Conservation (phyloP, 53 echinoderm and acorn worm genomes). For the Holothuria leucospilota region DNA sequence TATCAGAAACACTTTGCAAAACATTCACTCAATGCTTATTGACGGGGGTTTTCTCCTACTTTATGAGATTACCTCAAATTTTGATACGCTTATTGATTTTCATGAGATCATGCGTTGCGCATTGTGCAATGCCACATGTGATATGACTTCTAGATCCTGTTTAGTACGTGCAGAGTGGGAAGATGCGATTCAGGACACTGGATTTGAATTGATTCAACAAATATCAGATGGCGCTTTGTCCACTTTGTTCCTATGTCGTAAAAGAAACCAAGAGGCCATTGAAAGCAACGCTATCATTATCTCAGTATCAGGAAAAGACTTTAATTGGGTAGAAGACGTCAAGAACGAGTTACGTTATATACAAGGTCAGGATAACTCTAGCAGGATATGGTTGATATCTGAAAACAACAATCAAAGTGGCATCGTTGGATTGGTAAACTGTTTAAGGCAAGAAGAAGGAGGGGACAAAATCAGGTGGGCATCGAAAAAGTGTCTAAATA, state of each 20-base stretch:
- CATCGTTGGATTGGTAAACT: neutral
- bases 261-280: neutral
- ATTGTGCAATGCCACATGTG: neutral
- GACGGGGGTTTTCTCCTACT: neutral
- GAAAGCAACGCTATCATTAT: too few species aligned
- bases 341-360: too few species aligned
- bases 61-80: neutral
- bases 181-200: neutral
- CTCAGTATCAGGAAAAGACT: neutral
- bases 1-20: neutral
- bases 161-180: neutral
- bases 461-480: neutral
- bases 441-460: neutral
- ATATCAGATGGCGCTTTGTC: neutral
- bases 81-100: neutral
- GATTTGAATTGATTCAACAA: neutral
- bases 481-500: too few species aligned
- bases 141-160: too few species aligned
- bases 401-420: neutral
- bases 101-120: neutral
- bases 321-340: neutral
- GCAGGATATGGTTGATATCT: constrained; percentile 10
- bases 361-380: neutral
- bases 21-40: neutral
- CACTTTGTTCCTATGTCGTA: neutral